Base-by-base conservation (phyloP, 1,140 invertebrate genomes). In the Solen grandis region DNA sequence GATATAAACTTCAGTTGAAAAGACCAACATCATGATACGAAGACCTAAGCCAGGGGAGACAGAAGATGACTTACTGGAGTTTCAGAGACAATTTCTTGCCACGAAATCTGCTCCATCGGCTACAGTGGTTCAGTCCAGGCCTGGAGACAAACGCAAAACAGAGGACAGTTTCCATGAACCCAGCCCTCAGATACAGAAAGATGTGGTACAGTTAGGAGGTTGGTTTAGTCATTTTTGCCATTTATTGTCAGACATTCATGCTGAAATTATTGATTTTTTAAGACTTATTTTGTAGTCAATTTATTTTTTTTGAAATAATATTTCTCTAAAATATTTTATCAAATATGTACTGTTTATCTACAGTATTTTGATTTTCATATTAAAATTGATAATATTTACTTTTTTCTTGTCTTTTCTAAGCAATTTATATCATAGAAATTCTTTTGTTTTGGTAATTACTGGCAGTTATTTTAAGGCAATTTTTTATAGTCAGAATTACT, bases 31-130 rank as follows among this genome's bases (percentile, higher is more conserved):
- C 16, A 86, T 86, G 83, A 52, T 83, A 31, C 72, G 82, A 31
- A 83, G 91, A 57, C 90, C 90, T 27, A 88, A 87, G 54, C 75
- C 86, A 46, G 86, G 86, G 22, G 91, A 92, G 31, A 83, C 86
- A 55, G 91, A 92, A 63, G 91, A 92, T 46, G 92, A 93, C 76
- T 82, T 93, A 33, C 81, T 92, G n/a, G 83, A 85, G 72, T 89
- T 91, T 73, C 92, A 93, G 70, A 63, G 90, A 70, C 87, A 91
- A 73, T 93, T 92, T 83, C 75, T 90, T 22, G 59, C 82, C 13
- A 76, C 83, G 52, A 81, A 86, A 35, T 22, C 65, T 8, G 41
- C 60, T 33, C 84, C 88, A 27, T 77, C 88, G 33, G 85, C 82
- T 8, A 84, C 52, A 62, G 52, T 86, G 36, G 77, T 90, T 29